Evolutionary conservation across 2,888 invertebrate genomes (phyloP).

Genomic region (Iphiclides podalirius): DNA sequence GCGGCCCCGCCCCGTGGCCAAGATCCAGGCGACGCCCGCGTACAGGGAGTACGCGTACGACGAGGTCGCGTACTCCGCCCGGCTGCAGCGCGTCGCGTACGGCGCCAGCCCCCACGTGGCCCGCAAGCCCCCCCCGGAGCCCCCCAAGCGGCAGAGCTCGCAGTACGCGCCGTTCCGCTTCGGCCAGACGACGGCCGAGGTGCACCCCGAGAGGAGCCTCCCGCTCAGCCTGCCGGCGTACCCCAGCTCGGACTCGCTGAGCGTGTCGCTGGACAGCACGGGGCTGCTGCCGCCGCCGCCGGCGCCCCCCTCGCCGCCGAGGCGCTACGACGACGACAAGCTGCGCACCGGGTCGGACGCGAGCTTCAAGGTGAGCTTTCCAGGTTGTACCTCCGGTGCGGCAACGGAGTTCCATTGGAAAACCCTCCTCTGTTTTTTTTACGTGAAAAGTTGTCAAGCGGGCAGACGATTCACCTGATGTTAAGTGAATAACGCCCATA

Average conservation of each 20-base stretch:
- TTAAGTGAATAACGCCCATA: no score
- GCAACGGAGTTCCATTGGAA: no score
- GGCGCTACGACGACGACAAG: conserved; percentile 67
- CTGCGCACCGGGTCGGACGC: conserved; percentile 88
- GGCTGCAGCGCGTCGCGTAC: conserved; percentile 76
- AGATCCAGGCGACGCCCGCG: conserved; percentile 82
- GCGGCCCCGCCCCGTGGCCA: conserved; percentile 90
- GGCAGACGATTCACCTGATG: no score
- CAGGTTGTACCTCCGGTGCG: no score
- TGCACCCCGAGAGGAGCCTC: conserved; percentile 78
- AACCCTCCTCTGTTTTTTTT: no score
- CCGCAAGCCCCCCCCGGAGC: conserved; percentile 90
- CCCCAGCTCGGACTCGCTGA: conserved; percentile 83
- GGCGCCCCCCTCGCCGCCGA: conserved; percentile 83
- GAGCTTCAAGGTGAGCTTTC: conserved; percentile 90
- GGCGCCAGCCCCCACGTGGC: conserved; percentile 86
- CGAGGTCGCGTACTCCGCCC: conserved; percentile 70
- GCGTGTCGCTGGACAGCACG: conserved; percentile 82
- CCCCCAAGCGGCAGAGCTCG: conserved; percentile 86
- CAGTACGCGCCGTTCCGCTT: conserved; percentile 74
- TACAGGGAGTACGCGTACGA: conserved; percentile 72
- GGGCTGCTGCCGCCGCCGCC: conserved; percentile 83
- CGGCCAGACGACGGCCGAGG: conserved; percentile 82
- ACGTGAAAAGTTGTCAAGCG: no score
- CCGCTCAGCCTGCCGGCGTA: conserved; percentile 82